Conservation (phyloP, 2,797 vertebrate genomes). For the Scolopax bukidnonensis region DNA sequence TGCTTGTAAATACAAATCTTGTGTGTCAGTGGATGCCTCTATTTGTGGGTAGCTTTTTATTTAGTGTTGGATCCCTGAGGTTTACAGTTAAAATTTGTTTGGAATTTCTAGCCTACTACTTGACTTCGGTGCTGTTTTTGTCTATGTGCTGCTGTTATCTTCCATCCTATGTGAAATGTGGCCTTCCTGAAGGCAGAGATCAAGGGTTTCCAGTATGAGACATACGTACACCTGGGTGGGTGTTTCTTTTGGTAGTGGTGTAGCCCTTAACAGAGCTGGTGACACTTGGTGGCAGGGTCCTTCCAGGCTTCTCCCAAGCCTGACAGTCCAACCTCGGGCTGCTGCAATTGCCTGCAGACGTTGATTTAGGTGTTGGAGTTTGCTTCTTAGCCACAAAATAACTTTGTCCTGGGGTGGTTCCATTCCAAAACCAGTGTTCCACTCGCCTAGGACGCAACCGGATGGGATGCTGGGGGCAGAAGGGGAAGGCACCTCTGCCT, state of each 20-base stretch:
- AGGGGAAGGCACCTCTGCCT: not conserved
- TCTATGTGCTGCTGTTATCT: not conserved
- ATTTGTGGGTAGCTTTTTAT: not conserved
- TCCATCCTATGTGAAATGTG: not conserved
- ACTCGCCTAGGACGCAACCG: not conserved
- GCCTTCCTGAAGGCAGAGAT: not conserved
- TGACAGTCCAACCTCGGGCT: not conserved
- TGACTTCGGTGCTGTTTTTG: not conserved
- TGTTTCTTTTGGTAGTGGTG: not conserved
- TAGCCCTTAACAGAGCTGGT: not conserved
- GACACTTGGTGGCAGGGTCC: not conserved
- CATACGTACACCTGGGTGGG: rapidly evolving
- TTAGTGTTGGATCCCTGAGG: not conserved
- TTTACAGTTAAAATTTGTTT: not conserved
- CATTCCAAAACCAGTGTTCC: not conserved
- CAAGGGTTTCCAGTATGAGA: not conserved
- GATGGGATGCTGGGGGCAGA: not conserved
- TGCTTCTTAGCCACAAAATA: not conserved
- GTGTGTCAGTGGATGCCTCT: not conserved
- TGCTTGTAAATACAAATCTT: not conserved
- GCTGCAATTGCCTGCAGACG: rapidly evolving
- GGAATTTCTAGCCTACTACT: not conserved
- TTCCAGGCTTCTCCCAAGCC: not conserved
- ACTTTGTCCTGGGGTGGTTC: not conserved
- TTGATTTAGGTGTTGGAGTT: not conserved